phyloP scores from a whole-genome alignment of 2,888 invertebrate species.

The Dynastes tityus region DNA sequence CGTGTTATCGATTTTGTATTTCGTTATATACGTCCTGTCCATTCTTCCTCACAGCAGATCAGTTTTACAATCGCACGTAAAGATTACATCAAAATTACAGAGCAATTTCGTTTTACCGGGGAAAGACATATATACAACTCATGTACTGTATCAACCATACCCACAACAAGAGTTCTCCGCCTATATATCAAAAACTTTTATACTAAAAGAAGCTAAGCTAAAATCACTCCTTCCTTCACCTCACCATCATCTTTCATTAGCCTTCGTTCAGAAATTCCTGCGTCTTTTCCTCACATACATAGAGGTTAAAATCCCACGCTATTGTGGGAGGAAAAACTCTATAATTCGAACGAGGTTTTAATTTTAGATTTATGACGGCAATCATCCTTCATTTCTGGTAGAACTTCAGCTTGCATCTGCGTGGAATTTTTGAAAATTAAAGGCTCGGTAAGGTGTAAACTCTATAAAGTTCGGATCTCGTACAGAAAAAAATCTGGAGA shows the following conservation, averaged over 20 bases:
- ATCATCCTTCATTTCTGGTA: background rate
- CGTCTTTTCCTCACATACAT: background rate
- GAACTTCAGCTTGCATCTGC: background rate
- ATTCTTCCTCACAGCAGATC: conserved; percentile 15
- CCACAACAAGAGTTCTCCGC: background rate
- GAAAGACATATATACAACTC: conserved; percentile 41
- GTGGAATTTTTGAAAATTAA: conserved; percentile 10
- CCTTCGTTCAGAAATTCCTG: background rate
- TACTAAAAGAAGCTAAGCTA: background rate
- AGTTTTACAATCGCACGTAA: conserved; percentile 58
- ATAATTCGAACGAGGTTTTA: conserved; percentile 45
- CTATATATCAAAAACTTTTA: conserved; percentile 1
- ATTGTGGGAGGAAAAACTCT: conserved; percentile 51
- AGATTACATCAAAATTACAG: conserved; percentile 65
- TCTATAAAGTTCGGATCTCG: background rate
- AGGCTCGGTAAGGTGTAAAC: background rate
- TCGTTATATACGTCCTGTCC: background rate
- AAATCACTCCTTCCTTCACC: background rate
- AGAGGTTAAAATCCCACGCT: conserved; percentile 49
- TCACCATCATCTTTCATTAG: conserved; percentile 10
- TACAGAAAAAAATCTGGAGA: background rate
- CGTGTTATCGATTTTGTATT: background rate
- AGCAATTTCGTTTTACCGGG: conserved; percentile 62
- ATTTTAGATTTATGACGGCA: conserved; percentile 51
- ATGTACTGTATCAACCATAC: no score